Evolutionary conservation across 2,888 invertebrate genomes (phyloP).

Genomic region (Dasysyrphus tricinctus): DNA sequence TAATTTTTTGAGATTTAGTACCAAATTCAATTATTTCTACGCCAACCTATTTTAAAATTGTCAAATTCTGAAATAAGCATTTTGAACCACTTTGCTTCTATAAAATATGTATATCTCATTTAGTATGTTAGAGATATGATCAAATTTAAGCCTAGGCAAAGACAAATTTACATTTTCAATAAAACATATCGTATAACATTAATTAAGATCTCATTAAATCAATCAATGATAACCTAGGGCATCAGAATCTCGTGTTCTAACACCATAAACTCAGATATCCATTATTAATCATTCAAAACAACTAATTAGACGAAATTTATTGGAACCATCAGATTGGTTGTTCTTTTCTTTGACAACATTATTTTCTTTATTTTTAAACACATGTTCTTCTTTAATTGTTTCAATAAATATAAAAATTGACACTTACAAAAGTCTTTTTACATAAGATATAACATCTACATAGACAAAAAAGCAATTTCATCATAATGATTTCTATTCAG

Average conservation of each 20-base stretch:
- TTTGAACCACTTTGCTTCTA: background rate
- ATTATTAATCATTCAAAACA: conserved; percentile 29
- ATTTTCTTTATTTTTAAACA: background rate
- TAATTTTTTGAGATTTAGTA: no score
- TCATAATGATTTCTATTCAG: background rate
- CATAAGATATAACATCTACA: background rate
- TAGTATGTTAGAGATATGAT: background rate
- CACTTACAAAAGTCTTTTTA: background rate
- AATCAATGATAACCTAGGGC: background rate
- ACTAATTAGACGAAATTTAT: conserved; percentile 27
- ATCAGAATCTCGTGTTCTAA: conserved; percentile 8
- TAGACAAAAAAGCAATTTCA: background rate
- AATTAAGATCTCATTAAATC: conserved; percentile 2
- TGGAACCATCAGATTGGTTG: conserved; percentile 5
- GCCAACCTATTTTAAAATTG: no score
- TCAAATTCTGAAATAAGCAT: background rate
- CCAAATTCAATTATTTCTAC: no score
- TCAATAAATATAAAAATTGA: conserved; percentile 31
- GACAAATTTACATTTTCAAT: conserved; percentile 8
- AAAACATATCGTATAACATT: background rate
- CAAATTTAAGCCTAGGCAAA: background rate
- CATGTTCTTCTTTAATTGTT: background rate
- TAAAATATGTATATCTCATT: background rate
- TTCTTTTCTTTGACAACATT: background rate
- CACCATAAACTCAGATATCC: conserved; percentile 7